Conservation (phyloP, 2,888 invertebrate genomes). For the Syritta pipiens region DNA sequence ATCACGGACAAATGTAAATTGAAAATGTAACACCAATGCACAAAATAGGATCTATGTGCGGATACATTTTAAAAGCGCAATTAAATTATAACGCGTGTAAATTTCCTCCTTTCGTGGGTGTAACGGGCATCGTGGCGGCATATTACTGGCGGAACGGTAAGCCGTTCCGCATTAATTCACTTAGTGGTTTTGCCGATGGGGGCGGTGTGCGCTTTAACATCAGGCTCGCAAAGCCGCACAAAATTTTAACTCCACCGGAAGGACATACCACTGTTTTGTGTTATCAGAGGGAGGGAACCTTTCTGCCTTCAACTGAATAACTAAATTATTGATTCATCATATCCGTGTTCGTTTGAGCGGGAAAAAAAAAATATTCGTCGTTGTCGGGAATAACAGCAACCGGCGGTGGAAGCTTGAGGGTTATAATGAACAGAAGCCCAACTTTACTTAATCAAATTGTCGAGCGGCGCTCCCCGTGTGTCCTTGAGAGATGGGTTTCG, state of each 20-base stretch:
- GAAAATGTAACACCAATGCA: constrained; percentile 30
- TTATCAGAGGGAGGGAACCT: too few relatives aligned
- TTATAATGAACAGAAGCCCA: constrained; percentile 29
- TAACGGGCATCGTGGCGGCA: background rate
- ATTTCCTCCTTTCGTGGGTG: background rate
- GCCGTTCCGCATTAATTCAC: too few relatives aligned
- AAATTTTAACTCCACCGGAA: background rate
- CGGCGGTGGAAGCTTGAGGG: background rate
- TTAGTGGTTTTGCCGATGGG: too few relatives aligned
- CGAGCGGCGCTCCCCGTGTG: too few relatives aligned
- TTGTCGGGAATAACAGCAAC: background rate
- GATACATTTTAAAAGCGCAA: constrained; percentile 31
- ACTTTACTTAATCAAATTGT: constrained; percentile 10
- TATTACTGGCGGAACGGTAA: background rate
- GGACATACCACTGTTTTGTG: background rate
- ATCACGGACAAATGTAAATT: constrained; percentile 31
- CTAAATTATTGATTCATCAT: constrained; percentile 37
- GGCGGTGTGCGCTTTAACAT: too few relatives aligned
- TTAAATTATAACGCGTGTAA: constrained; percentile 27
- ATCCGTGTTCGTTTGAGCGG: constrained; percentile 6
- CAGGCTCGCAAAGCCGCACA: background rate
- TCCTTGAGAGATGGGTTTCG: background rate
- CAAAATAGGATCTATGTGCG: background rate
- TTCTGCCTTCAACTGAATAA: constrained; percentile 3
- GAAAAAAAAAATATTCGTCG: background rate